These are phyloP conservation scores for Sweltsa coloradensis DNA, from an alignment of 1,140 invertebrate species.

Conservation along the genomic window DNA sequence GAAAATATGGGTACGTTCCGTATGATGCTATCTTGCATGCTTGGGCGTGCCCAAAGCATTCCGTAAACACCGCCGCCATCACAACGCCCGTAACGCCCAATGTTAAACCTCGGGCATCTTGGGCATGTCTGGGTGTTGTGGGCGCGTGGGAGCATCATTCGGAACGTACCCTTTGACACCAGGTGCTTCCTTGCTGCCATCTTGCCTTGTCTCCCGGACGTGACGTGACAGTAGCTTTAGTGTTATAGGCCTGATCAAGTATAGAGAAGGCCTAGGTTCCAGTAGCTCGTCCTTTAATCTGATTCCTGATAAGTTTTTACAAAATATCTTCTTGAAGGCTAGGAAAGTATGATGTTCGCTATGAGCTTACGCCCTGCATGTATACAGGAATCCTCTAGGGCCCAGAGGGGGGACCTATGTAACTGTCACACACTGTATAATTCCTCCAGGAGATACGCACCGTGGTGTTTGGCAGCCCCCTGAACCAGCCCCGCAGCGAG, in stretches of 20 bases:
- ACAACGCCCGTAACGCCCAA: no score
- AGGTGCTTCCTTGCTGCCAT: no score
- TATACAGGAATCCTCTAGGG: not conserved
- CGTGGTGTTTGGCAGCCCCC: conserved; percentile 42
- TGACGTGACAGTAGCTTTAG: no score
- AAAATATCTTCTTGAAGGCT: not conserved
- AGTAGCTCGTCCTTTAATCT: not conserved
- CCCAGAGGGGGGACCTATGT: not conserved
- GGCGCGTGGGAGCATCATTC: no score
- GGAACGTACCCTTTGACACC: no score
- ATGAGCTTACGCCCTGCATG: not conserved
- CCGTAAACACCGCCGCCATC: not conserved
- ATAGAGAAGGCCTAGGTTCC: not conserved
- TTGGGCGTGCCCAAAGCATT: not conserved
- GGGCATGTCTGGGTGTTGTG: no score
- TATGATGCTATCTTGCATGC: not conserved
- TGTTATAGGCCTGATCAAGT: not conserved
- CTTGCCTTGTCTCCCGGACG: no score
- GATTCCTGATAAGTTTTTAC: not conserved
- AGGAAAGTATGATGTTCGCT: not conserved
- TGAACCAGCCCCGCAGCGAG: conserved; percentile 43
- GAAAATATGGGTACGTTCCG: not conserved
- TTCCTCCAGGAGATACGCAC: conserved; percentile 38
- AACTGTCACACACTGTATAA: no score
- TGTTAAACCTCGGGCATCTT: no score